Conservation (phyloP, 1,140 invertebrate species). For the Paralvinella palmiformis region DNA sequence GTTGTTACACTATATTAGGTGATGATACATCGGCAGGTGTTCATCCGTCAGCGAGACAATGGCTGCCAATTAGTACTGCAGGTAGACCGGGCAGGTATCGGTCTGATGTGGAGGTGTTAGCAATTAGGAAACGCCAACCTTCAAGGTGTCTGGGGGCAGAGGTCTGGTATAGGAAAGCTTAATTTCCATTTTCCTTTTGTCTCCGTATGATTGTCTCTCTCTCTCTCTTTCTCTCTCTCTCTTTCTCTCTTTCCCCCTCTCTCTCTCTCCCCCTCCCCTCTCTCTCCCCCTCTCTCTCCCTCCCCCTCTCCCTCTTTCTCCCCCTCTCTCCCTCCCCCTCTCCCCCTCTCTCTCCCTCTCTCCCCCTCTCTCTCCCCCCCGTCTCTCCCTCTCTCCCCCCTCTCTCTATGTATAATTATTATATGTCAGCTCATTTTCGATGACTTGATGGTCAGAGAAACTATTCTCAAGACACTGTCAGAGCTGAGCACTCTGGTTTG, state of each 20-base stretch:
- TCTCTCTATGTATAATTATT: slow-evolving; percentile 2
- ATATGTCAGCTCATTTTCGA: too few relatives aligned
- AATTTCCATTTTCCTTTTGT: background rate
- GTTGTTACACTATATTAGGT: too few relatives aligned
- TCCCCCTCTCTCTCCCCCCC: background rate
- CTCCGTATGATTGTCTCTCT: background rate
- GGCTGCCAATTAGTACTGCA: too few relatives aligned
- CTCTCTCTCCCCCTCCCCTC: background rate
- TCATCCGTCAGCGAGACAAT: too few relatives aligned
- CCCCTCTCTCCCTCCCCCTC: background rate
- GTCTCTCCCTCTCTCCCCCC: background rate
- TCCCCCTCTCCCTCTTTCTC: slow-evolving; percentile 2
- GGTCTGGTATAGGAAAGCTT: slow-evolving; percentile 5
- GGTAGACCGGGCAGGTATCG: too few relatives aligned
- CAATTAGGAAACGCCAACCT: too few relatives aligned
- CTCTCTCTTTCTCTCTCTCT: background rate
- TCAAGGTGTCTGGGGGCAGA: too few relatives aligned
- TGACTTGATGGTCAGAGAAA: too few relatives aligned
- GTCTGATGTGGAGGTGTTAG: too few relatives aligned
- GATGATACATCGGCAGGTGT: too few relatives aligned
- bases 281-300: background rate
- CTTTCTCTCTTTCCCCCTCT: background rate
- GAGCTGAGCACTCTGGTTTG: too few relatives aligned
- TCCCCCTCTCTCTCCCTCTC: background rate
- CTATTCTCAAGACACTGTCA: too few relatives aligned